phyloP scores from a whole-genome alignment of 1,140 invertebrate species.

The Meloidogyne floridensis region DNA sequence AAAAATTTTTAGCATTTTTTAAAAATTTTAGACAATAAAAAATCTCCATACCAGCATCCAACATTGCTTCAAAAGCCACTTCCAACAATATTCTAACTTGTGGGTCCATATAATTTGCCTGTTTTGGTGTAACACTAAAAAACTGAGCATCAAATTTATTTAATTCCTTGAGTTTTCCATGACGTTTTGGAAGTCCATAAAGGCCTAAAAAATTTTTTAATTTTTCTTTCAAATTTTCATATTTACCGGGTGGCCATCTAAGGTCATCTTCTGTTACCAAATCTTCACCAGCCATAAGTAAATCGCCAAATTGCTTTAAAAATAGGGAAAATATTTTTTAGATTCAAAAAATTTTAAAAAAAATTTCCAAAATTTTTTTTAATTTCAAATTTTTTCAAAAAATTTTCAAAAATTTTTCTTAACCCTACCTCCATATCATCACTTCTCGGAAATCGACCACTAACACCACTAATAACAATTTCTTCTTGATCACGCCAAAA shows the following conservation, averaged over 20 bases:
- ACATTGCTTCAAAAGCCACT: slow-evolving; percentile 86
- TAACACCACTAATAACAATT: slow-evolving; percentile 84
- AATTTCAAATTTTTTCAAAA: background rate
- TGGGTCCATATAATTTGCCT: slow-evolving; percentile 92
- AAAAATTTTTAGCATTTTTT: slow-evolving; percentile 19
- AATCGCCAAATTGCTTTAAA: slow-evolving; percentile 77
- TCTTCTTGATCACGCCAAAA: slow-evolving; percentile 72
- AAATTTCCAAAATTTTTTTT: background rate
- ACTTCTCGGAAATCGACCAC: slow-evolving; percentile 84
- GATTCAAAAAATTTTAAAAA: background rate
- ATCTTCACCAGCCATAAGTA: slow-evolving; percentile 82
- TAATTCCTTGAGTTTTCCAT: slow-evolving; percentile 86
- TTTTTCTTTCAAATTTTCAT: background rate
- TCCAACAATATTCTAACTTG: slow-evolving; percentile 87
- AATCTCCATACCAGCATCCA: slow-evolving; percentile 78
- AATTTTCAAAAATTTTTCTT: background rate
- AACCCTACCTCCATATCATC: slow-evolving; percentile 74
- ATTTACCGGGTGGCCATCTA: slow-evolving; percentile 73
- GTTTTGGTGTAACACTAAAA: slow-evolving; percentile 72
- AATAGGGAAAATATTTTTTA: background rate
- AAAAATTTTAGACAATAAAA: background rate
- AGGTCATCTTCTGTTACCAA: slow-evolving; percentile 83
- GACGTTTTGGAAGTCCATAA: slow-evolving; percentile 80
- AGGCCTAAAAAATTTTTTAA: slow-evolving; percentile 68
- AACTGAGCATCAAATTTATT: slow-evolving; percentile 72